Evolutionary conservation across 2,797 vertebrate genomes (phyloP).

Genomic region (Hoplostethus atlanticus): DNA sequence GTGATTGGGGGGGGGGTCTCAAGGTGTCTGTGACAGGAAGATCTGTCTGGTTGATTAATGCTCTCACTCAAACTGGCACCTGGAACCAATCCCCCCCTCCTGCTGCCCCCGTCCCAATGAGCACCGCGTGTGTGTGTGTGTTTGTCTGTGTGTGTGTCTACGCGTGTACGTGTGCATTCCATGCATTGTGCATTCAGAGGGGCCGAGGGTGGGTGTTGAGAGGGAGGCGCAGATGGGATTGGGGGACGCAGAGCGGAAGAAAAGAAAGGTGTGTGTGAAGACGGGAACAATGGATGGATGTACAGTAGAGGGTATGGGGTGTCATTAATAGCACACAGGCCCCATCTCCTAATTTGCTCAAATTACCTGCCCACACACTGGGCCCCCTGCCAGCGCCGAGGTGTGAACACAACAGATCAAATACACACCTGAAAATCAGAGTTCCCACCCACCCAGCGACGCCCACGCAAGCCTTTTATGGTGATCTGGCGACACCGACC

Average conservation of each 20-base stretch:
- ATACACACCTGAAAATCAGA: constrained; percentile 82
- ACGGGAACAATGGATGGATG: constrained; percentile 73
- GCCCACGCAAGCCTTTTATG: constrained; percentile 69
- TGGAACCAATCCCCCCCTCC: constrained; percentile 80
- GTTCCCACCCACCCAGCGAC: constrained; percentile 67
- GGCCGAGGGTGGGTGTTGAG: constrained; percentile 55
- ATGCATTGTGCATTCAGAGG: constrained; percentile 47
- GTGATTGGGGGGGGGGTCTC: constrained; percentile 19
- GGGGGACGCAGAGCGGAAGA: constrained; percentile 53
- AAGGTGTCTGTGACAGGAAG: constrained; percentile 76
- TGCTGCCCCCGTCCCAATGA: constrained; percentile 54
- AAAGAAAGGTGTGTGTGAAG: constrained; percentile 71
- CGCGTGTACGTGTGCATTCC: constrained; percentile 56
- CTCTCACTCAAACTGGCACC: constrained; percentile 84
- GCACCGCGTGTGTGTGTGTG: constrained; percentile 22
- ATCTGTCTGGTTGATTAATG: constrained; percentile 85
- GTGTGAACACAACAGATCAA: constrained; percentile 82
- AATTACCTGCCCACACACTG: constrained; percentile 80
- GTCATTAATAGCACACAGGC: constrained; percentile 76
- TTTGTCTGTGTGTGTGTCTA: constrained; percentile 22
- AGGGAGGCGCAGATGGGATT: constrained; percentile 71
- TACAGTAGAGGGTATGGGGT: constrained; percentile 69
- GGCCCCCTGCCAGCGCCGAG: constrained; percentile 68
- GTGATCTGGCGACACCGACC: constrained; percentile 48
- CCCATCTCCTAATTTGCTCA: constrained; percentile 85